Evolutionary conservation across 53 echinoderm and acorn worm genomes (phyloP).

Genomic region (Apostichopus leukothele): DNA sequence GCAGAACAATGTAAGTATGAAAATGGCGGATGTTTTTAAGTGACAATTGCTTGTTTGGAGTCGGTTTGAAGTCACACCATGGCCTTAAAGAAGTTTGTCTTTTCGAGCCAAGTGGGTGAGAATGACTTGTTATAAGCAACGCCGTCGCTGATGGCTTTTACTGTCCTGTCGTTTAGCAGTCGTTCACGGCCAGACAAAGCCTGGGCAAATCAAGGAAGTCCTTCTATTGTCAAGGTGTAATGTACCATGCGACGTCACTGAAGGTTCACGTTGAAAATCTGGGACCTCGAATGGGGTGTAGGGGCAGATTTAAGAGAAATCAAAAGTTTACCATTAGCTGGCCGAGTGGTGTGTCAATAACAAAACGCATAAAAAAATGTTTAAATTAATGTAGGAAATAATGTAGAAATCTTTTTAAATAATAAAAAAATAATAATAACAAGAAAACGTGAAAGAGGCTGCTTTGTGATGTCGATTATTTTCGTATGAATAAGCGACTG

Average conservation of each 20-base stretch:
- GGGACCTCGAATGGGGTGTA: not conserved
- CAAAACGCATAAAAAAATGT: not conserved
- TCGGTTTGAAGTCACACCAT: constrained; percentile 31
- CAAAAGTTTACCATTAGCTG: not conserved
- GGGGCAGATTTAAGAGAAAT: not conserved
- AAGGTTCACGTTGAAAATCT: constrained; percentile 25
- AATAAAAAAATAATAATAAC: not conserved
- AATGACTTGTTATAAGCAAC: constrained; percentile 27
- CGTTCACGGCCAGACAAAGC: constrained; percentile 35
- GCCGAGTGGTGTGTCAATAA: not conserved
- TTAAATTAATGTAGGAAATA: constrained; percentile 40
- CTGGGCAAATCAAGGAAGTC: constrained; percentile 18
- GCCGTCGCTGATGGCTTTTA: not conserved
- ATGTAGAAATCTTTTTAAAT: not conserved
- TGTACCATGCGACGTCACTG: constrained; percentile 29
- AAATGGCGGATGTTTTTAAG: constrained; percentile 44
- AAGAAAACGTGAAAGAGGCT: not conserved
- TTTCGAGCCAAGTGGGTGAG: constrained; percentile 3
- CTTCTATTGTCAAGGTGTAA: constrained; percentile 15
- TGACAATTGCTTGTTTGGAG: constrained; percentile 30
- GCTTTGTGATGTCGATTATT: not conserved
- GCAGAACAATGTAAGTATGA: constrained; percentile 6
- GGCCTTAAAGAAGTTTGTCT: not conserved
- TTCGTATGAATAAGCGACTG: constrained; percentile 18
- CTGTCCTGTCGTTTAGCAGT: constrained; percentile 7